Percentiles rank a stretch among this genome's conserved stretches.
Conservation (phyloP, 2,113 vertebrate species). For the Corythaixoides concolor region DNA sequence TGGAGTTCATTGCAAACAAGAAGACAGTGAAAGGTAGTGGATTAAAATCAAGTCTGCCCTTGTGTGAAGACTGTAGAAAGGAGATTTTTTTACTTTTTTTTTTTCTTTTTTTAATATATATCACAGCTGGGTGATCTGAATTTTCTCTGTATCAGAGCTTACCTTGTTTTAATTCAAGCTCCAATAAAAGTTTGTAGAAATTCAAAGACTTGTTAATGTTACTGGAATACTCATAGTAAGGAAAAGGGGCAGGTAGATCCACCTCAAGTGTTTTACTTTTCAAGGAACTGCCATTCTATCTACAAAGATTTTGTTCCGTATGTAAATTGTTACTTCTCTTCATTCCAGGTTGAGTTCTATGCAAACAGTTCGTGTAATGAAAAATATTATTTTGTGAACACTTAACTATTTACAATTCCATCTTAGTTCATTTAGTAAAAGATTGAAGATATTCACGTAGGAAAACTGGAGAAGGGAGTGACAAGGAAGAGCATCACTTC, state of each 20-base stretch:
- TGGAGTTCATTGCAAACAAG: not conserved
- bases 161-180: not conserved
- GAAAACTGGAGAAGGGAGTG: not conserved
- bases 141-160: not conserved
- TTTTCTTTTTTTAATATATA: not conserved
- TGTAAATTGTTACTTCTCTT: not conserved
- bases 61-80: not conserved
- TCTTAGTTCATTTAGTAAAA: not conserved
- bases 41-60: not conserved
- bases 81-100: not conserved
- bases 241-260: not conserved
- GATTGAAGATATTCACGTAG: not conserved
- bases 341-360: not conserved
- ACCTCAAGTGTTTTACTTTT: not conserved
- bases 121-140: not conserved
- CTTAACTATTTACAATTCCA: not conserved
- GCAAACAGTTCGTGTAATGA: accelerated
- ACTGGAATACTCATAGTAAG: not conserved
- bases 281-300: not conserved
- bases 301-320: not conserved
- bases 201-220: not conserved
- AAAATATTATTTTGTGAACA: not conserved
- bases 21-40: not conserved
- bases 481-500: not conserved
- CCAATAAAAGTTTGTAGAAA: not conserved